Evolutionary conservation across 1,140 invertebrate species (phyloP).

Genomic region (Trinorchestia longiramus): DNA sequence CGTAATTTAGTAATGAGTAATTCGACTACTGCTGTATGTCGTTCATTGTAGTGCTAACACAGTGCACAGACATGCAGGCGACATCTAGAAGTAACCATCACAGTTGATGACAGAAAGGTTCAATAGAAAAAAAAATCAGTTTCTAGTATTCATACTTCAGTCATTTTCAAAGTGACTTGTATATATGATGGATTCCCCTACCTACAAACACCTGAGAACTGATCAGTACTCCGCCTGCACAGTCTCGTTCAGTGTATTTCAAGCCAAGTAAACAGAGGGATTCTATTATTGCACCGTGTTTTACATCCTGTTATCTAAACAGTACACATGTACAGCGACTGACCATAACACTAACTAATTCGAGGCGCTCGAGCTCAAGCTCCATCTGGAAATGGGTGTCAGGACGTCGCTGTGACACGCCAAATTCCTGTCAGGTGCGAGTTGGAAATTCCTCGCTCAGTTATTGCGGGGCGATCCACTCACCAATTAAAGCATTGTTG

Average conservation of each 20-base stretch:
- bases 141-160: not conserved
- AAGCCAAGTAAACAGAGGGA: not conserved
- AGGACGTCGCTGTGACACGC: constrained; percentile 30
- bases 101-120: too few species aligned
- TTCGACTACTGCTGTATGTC: too few species aligned
- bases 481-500: constrained; percentile 4
- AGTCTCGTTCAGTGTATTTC: not conserved
- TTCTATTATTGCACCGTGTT: not conserved
- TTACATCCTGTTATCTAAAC: not conserved
- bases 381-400: constrained; percentile 22
- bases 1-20: too few species aligned
- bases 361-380: not conserved
- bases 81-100: too few species aligned
- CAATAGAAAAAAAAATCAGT: too few species aligned
- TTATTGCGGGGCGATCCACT: constrained; percentile 3
- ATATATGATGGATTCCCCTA: not conserved
- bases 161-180: not conserved
- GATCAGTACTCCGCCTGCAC: not conserved
- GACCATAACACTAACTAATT: not conserved
- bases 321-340: not conserved
- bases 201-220: not conserved
- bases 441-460: constrained; percentile 47
- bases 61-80: too few species aligned
- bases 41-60: too few species aligned
- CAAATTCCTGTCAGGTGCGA: constrained; percentile 51